These are phyloP conservation scores for Paguma larvata DNA, from an alignment of 2,797 vertebrate species.

Conservation along the genomic window DNA sequence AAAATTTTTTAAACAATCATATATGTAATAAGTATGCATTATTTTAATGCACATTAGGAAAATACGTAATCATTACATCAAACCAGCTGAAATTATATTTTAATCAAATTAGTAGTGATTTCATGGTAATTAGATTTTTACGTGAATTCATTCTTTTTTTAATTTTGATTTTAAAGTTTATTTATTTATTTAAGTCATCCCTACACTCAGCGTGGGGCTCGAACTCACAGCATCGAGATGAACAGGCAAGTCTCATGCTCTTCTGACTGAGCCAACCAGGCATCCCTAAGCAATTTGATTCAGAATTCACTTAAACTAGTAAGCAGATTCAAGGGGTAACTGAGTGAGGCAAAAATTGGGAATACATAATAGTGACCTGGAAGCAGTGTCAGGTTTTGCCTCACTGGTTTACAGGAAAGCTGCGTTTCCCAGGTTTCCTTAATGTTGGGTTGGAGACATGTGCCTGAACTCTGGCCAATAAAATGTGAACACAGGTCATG, in stretches of 20 bases:
- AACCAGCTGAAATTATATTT: not conserved
- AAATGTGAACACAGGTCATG: not conserved
- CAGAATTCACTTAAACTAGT: constrained; percentile 9
- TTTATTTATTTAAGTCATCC: too few relatives aligned
- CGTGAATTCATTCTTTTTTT: not conserved
- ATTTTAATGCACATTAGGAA: constrained; percentile 30
- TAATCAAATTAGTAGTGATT: not conserved
- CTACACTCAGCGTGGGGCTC: too few relatives aligned
- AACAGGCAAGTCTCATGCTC: too few relatives aligned
- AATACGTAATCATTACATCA: not conserved
- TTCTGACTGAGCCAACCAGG: too few relatives aligned
- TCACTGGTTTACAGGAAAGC: not conserved
- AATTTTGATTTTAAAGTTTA: too few relatives aligned
- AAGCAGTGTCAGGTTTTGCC: not conserved
- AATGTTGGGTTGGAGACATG: not conserved
- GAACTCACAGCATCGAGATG: too few relatives aligned
- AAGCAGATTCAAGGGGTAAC: not conserved
- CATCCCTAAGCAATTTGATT: not conserved
- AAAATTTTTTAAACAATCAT: too few relatives aligned
- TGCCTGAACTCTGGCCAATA: not conserved
- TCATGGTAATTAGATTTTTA: not conserved
- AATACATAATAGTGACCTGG: not conserved
- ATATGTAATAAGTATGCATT: not conserved
- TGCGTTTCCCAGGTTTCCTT: not conserved
- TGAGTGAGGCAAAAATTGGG: not conserved